Evolutionary conservation across 1,140 invertebrate genomes (phyloP).

Genomic region (Ectropis grisescens): DNA sequence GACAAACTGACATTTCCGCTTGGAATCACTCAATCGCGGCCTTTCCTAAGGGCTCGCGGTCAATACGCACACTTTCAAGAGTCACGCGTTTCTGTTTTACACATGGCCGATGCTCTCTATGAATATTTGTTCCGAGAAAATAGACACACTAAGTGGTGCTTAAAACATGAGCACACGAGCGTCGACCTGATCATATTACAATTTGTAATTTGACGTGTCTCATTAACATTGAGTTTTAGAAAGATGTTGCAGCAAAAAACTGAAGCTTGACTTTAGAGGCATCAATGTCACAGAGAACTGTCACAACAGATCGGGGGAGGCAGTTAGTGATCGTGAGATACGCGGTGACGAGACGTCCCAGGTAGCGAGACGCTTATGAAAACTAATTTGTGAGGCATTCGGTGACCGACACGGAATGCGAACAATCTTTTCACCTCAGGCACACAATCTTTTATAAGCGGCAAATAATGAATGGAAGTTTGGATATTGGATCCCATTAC

Average conservation of each 20-base stretch:
- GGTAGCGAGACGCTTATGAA: no score
- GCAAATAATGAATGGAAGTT: no score
- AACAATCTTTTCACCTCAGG: no score
- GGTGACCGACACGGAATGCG: conserved; percentile 14
- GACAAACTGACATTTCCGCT: conserved; percentile 44
- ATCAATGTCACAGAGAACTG: no score
- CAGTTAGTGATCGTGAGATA: no score
- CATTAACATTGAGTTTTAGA: conserved; percentile 7
- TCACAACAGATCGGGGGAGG: no score
- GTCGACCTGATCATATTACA: conserved; percentile 9
- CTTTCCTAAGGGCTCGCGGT: conserved; percentile 17
- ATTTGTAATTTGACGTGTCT: conserved; percentile 10
- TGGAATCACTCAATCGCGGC: conserved; percentile 30
- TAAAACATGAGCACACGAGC: conserved; percentile 1
- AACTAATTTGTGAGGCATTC: conserved; percentile 26
- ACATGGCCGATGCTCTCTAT: conserved; percentile 3
- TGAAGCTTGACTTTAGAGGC: no score
- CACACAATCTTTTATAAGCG: no score
- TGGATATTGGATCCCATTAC: no score
- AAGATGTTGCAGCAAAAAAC: conserved; percentile 3
- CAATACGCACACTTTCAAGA: conserved; percentile 8
- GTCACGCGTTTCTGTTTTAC: conserved; percentile 16
- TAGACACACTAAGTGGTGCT: conserved; percentile 7
- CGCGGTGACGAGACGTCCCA: no score
- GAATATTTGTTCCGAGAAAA: conserved; percentile 25